A percentile compares a stretch with the other conserved stretches of the same genome.
Conservation (phyloP, 2,113 vertebrate genomes). For the Eira barbara region DNA sequence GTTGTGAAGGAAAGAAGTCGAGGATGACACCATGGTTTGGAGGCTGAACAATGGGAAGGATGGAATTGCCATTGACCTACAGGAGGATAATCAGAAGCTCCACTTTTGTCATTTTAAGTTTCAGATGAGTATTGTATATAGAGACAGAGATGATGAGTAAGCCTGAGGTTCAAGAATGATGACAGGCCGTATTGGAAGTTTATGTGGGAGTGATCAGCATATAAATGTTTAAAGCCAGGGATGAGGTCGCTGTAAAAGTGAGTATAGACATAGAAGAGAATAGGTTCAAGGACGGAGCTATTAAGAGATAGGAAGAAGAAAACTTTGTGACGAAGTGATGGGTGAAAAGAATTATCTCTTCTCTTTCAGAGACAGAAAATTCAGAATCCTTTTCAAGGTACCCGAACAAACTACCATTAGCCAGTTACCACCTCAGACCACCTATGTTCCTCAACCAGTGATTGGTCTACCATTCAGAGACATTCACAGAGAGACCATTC, state of each 20-base stretch:
- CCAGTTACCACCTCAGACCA: neutral
- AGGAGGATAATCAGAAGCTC: neutral
- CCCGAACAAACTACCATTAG: neutral
- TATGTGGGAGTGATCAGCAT: slow-evolving; percentile 22
- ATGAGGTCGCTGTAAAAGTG: slow-evolving; percentile 19
- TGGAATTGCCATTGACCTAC: neutral
- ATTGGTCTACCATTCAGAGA: neutral
- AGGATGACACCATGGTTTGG: neutral
- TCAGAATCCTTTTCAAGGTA: neutral
- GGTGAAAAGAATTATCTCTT: neutral
- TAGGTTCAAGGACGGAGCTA: neutral
- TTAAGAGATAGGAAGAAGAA: slow-evolving; percentile 8
- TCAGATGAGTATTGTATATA: neutral
- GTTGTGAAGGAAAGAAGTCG: neutral
- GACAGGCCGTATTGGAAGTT: slow-evolving; percentile 5
- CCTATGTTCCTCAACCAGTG: neutral
- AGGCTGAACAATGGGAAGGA: neutral
- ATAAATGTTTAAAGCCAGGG: slow-evolving; percentile 38
- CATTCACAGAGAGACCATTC: neutral
- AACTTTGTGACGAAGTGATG: neutral
- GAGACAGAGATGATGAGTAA: slow-evolving; percentile 40
- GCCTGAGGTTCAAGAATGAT: neutral
- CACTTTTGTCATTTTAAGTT: neutral
- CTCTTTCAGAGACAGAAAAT: neutral
- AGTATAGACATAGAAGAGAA: neutral